phyloP scores from a whole-genome alignment of 2,888 invertebrate species.

The Emmelina monodactyla region DNA sequence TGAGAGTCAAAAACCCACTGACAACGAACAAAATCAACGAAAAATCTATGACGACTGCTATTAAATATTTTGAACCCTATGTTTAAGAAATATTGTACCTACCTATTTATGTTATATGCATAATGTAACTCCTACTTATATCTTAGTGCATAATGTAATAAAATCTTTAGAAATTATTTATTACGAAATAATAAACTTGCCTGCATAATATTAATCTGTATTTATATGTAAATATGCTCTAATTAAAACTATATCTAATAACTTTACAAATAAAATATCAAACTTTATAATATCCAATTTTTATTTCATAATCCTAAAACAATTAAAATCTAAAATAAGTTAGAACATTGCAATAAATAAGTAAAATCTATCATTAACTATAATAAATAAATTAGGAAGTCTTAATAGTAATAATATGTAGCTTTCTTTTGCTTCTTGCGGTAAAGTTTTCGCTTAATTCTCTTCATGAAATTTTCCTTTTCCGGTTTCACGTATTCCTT shows the following conservation, averaged over 20 bases:
- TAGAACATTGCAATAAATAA: too few species aligned
- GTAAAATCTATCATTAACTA: too few species aligned
- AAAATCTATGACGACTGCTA: slow-evolving; percentile 63
- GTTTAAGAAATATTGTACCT: slow-evolving; percentile 37
- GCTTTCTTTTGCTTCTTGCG: too few species aligned
- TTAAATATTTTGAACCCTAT: slow-evolving; percentile 63
- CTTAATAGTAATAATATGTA: too few species aligned
- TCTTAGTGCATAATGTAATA: slow-evolving; percentile 27
- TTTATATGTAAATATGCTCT: too few species aligned
- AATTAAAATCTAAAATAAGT: too few species aligned
- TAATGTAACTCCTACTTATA: too few species aligned
- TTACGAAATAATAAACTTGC: slow-evolving; percentile 58
- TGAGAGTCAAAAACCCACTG: slow-evolving; percentile 72
- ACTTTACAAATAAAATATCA: slow-evolving; percentile 36
- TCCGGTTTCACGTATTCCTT: too few species aligned
- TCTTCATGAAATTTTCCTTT: too few species aligned
- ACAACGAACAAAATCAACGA: slow-evolving; percentile 67
- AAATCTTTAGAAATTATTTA: slow-evolving; percentile 47
- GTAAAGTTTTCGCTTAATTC: too few species aligned
- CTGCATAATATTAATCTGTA: slow-evolving; percentile 55
- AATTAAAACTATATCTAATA: slow-evolving; percentile 42
- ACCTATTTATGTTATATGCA: slow-evolving; percentile 18
- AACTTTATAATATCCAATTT: slow-evolving; percentile 21
- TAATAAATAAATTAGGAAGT: too few species aligned
- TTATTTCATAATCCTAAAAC: slow-evolving; percentile 32